Percentiles rank a stretch among this genome's conserved stretches.
phyloP scores from a whole-genome alignment of 1,140 invertebrate genomes.

The Chymomyza costata region DNA sequence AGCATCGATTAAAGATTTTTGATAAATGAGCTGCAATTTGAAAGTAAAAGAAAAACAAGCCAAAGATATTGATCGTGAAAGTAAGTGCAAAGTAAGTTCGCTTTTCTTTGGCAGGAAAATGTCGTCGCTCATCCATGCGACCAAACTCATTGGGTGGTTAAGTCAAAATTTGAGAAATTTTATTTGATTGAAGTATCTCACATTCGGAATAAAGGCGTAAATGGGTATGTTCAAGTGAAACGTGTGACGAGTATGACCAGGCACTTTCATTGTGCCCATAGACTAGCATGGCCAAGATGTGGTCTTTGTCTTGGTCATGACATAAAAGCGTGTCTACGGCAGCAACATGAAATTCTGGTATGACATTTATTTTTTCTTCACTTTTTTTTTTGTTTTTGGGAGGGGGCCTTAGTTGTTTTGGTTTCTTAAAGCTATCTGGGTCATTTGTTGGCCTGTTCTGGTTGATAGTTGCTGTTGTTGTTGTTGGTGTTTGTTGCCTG shows the following conservation, averaged over 20 bases:
- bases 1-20: constrained; percentile 53
- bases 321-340: constrained; percentile 42
- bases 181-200: constrained; percentile 40
- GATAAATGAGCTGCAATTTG: constrained; percentile 55
- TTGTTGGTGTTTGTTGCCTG: too few species aligned
- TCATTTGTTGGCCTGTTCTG: constrained; percentile 49
- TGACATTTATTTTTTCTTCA: constrained; percentile 50
- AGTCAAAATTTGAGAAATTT: constrained; percentile 69
- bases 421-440: constrained; percentile 59
- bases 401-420: constrained; percentile 32
- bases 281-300: too few species aligned
- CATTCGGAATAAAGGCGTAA: constrained; percentile 12
- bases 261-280: constrained; percentile 58
- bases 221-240: constrained; percentile 8
- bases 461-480: too few species aligned
- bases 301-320: constrained; percentile 65
- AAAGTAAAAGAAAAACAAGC: constrained; percentile 53
- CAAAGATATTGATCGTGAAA: constrained; percentile 38
- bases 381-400: constrained; percentile 17
- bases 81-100: constrained; percentile 70
- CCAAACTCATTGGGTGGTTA: constrained; percentile 42
- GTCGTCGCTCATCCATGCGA: constrained; percentile 16
- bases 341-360: constrained; percentile 48
- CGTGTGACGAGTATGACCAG: constrained; percentile 29
- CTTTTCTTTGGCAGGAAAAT: constrained; percentile 44